These are phyloP conservation scores for Drosophila vallismaia DNA, from an alignment of 2,888 invertebrate species.

Conservation along the genomic window DNA sequence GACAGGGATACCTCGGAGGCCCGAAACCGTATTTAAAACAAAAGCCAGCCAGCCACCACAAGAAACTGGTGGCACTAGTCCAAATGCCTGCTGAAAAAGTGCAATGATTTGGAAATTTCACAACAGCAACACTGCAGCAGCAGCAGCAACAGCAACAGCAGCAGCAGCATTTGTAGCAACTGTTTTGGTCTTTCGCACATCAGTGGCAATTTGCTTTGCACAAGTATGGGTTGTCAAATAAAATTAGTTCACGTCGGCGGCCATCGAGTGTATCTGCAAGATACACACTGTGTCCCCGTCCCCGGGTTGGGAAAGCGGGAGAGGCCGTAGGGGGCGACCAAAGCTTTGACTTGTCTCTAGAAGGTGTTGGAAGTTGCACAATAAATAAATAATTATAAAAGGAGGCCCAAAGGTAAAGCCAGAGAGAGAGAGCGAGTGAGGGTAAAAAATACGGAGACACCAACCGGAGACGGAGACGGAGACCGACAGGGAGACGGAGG, in stretches of 20 bases:
- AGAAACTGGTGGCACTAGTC: constrained; percentile 48
- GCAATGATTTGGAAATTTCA: constrained; percentile 82
- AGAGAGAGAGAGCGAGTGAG: constrained; percentile 22
- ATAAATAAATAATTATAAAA: constrained; percentile 83
- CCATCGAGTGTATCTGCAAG: constrained; percentile 55
- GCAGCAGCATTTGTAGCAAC: constrained; percentile 46
- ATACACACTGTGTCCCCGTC: constrained; percentile 1
- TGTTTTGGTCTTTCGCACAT: constrained; percentile 81
- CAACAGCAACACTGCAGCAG: constrained; percentile 36
- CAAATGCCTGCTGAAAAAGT: constrained; percentile 69
- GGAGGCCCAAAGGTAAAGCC: constrained; percentile 26
- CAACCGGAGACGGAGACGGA: constrained; percentile 1
- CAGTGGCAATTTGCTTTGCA: constrained; percentile 83
- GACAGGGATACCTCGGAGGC: constrained; percentile 59
- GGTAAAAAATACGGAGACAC: constrained; percentile 31
- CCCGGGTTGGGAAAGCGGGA: constrained; percentile 11
- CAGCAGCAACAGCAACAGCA: constrained; percentile 25
- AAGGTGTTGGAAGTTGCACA: constrained; percentile 83
- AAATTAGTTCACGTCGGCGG: constrained; percentile 80
- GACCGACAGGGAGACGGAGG: background rate
- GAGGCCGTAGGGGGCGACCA: constrained; percentile 44
- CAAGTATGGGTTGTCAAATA: constrained; percentile 83
- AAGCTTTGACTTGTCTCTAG: constrained; percentile 80
- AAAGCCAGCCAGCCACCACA: constrained; percentile 14
- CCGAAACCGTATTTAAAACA: constrained; percentile 40